Evolutionary conservation across 1,140 invertebrate genomes (phyloP).

Genomic region (Palaemon carinicauda): DNA sequence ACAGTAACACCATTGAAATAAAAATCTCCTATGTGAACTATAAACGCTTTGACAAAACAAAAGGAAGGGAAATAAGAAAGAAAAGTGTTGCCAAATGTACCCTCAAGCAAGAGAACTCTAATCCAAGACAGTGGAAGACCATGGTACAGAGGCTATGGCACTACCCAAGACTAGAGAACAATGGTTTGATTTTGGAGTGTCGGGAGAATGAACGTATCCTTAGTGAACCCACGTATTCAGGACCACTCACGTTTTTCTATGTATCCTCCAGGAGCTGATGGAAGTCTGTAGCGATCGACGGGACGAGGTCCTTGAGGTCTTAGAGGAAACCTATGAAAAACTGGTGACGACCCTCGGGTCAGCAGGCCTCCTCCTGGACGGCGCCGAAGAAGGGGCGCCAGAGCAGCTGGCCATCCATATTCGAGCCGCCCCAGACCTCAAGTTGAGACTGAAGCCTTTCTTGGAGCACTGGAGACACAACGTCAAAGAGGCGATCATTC

Average conservation of each 20-base stretch:
- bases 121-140: no score
- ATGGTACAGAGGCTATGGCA: no score
- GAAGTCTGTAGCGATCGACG: background rate
- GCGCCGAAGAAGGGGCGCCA: conserved; percentile 34
- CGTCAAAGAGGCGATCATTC: conserved; percentile 40
- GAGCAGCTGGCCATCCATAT: conserved; percentile 27
- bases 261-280: background rate
- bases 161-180: no score
- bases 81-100: no score
- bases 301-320: conserved; percentile 8
- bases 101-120: no score
- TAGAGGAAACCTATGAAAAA: conserved; percentile 34
- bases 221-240: no score
- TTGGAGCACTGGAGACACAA: conserved; percentile 29
- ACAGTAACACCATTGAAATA: no score
- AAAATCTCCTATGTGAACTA: no score
- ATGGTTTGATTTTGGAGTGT: no score
- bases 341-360: conserved; percentile 42
- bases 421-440: conserved; percentile 37
- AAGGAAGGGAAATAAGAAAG: no score
- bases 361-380: conserved; percentile 18
- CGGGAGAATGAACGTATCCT: no score
- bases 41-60: no score
- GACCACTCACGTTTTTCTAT: background rate
- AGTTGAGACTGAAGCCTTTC: conserved; percentile 34